A percentile compares a stretch with the other conserved stretches of the same genome.
These are phyloP conservation scores for Scomber japonicus DNA, from an alignment of 2,113 vertebrate species.

Conservation along the genomic window DNA sequence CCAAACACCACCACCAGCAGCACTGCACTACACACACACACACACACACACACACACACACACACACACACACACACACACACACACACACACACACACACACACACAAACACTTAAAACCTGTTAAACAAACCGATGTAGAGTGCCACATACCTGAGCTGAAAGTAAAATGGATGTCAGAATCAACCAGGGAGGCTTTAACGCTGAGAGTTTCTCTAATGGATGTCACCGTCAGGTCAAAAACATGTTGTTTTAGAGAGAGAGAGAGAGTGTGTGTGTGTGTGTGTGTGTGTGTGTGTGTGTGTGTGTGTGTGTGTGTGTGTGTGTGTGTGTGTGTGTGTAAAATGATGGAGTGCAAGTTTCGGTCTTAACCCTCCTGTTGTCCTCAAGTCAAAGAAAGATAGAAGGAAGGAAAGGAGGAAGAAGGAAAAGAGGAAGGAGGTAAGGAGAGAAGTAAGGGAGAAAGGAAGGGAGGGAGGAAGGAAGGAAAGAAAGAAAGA, in stretches of 20 bases:
- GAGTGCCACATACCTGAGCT: slow-evolving; percentile 66
- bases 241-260: slow-evolving; percentile 48
- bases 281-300: not conserved
- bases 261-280: slow-evolving; percentile 12
- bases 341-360: no score
- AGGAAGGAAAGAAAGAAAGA: no score
- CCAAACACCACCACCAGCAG: not conserved
- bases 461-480: no score
- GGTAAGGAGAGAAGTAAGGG: no score
- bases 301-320: no score
- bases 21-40: not conserved
- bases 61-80: slow-evolving; percentile 10
- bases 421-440: no score
- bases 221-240: slow-evolving; percentile 56
- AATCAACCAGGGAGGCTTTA: slow-evolving; percentile 47
- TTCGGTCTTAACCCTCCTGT: no score
- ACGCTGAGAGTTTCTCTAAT: slow-evolving; percentile 45
- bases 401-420: no score
- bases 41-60: slow-evolving; percentile 18
- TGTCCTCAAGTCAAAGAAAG: no score
- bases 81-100: slow-evolving; percentile 18
- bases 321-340: no score
- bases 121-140: slow-evolving; percentile 18
- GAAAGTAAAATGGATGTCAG: slow-evolving; percentile 59
- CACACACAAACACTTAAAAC: slow-evolving; percentile 2